phyloP scores from a whole-genome alignment of 2,113 vertebrate genomes.

The Tautogolabrus adspersus region DNA sequence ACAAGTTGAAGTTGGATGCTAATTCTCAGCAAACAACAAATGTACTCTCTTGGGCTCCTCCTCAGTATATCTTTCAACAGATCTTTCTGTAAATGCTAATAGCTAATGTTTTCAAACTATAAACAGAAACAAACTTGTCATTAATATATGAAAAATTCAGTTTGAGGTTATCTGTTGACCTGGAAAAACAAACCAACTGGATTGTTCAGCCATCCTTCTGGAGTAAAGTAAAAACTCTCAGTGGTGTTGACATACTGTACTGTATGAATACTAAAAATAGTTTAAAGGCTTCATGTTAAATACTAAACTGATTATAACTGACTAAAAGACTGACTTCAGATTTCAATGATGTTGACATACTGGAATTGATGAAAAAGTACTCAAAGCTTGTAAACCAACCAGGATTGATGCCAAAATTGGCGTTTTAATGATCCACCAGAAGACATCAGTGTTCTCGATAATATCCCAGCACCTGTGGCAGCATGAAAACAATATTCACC shows the following conservation, averaged over 20 bases:
- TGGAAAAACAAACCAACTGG: not conserved
- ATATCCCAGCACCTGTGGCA: constrained; percentile 92
- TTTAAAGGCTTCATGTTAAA: not conserved
- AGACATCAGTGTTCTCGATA: constrained; percentile 84
- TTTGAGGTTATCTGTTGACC: not conserved
- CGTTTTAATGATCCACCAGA: constrained; percentile 98
- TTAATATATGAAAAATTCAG: too few species aligned
- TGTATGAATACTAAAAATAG: constrained; percentile 3
- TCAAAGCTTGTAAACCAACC: constrained; percentile 81
- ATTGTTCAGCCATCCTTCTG: constrained; percentile 1
- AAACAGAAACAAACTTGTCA: too few species aligned
- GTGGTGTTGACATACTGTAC: constrained; percentile 1
- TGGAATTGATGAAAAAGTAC: constrained; percentile 5
- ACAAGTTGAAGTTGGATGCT: too few species aligned
- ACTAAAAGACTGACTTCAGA: not conserved
- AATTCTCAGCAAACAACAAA: too few species aligned
- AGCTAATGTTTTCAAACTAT: too few species aligned
- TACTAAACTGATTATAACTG: too few species aligned
- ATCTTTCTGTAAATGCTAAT: too few species aligned
- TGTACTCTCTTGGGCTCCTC: too few species aligned
- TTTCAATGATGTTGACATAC: not conserved
- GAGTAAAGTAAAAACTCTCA: constrained; percentile 11
- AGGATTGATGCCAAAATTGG: constrained; percentile 94
- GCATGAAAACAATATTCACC: constrained; percentile 15
- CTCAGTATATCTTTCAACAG: too few species aligned